A percentile compares a stretch with the other conserved stretches of the same genome.
phyloP scores from a whole-genome alignment of 2,113 vertebrate species.

The Tringa solitaria region DNA sequence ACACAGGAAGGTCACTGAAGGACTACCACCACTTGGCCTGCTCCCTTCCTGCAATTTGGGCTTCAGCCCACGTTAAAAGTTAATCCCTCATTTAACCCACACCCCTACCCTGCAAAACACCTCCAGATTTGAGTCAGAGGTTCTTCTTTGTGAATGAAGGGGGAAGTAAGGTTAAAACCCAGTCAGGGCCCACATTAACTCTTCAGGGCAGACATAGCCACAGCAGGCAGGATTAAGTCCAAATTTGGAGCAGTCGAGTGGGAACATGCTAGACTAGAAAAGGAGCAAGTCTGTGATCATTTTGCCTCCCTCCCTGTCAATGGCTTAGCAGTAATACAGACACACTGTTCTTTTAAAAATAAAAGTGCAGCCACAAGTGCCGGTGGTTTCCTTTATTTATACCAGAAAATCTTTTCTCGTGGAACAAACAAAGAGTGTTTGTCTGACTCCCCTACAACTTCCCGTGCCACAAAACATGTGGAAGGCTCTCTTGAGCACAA shows the following conservation, averaged over 20 bases:
- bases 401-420: constrained; percentile 63
- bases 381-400: constrained; percentile 69
- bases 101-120: constrained; percentile 1
- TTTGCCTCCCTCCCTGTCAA: background rate
- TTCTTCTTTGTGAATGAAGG: background rate
- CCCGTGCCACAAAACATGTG: constrained; percentile 37
- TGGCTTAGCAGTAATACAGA: constrained; percentile 13
- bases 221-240: background rate
- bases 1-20: constrained; percentile 47
- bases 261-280: background rate
- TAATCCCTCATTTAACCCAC: constrained; percentile 26
- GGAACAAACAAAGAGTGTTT: constrained; percentile 72
- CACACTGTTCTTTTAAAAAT: constrained; percentile 31
- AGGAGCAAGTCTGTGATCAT: background rate
- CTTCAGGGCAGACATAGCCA: background rate
- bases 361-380: constrained; percentile 32
- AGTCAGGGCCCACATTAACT: constrained; percentile 2
- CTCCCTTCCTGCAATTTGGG: constrained; percentile 11
- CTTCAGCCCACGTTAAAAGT: constrained; percentile 1
- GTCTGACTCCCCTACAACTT: constrained; percentile 63
- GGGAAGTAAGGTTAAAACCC: background rate
- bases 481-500: constrained; percentile 8
- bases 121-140: constrained; percentile 48
- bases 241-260: background rate
- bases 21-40: constrained; percentile 24